These are phyloP conservation scores for Erannis defoliaria DNA, from an alignment of 2,888 invertebrate genomes.

Conservation along the genomic window DNA sequence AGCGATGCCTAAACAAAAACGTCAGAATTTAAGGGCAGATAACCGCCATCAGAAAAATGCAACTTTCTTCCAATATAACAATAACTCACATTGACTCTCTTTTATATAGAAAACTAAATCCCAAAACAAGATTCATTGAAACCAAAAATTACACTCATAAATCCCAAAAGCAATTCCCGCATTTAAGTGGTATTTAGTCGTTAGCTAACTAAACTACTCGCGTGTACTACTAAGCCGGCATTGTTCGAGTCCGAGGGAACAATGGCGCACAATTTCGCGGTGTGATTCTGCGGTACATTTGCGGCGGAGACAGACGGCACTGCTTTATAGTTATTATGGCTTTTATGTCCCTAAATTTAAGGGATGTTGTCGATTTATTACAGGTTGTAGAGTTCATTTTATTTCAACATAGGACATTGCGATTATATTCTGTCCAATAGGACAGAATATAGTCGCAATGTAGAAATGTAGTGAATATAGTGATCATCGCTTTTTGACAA, in stretches of 20 bases:
- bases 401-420: neutral
- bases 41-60: neutral
- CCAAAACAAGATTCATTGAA: conserved; percentile 6
- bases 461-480: no score
- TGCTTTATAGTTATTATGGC: conserved; percentile 29
- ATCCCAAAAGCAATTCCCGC: conserved; percentile 21
- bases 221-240: conserved; percentile 41
- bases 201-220: conserved; percentile 65
- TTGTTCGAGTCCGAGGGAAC: conserved; percentile 63
- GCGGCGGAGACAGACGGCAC: conserved; percentile 35
- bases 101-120: neutral
- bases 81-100: no score
- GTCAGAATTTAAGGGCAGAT: no score
- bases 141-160: conserved; percentile 23
- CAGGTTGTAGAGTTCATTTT: conserved; percentile 9
- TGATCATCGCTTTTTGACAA: no score
- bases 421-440: no score
- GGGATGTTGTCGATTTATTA: conserved; percentile 27
- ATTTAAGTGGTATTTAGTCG: conserved; percentile 57
- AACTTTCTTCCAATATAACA: neutral
- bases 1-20: no score
- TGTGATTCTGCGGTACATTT: conserved; percentile 44
- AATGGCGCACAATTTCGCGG: conserved; percentile 70
- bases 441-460: no score
- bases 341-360: conserved; percentile 24